Percentiles rank a stretch among this genome's conserved stretches.
Evolutionary conservation across 1,140 invertebrate species (phyloP).

Genomic region (Pseudomyrmex pallidus): DNA sequence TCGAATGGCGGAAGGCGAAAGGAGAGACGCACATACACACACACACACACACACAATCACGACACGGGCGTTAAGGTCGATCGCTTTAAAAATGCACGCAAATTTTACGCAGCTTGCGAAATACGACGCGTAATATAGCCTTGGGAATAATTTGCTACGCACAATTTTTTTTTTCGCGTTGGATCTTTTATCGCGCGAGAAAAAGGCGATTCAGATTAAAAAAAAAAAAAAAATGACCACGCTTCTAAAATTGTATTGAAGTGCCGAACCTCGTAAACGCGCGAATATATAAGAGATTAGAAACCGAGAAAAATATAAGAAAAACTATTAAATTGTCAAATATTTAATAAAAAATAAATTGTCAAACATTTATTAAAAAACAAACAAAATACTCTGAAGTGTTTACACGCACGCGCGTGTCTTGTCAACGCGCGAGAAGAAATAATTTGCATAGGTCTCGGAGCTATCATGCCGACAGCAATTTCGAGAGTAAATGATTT

Average conservation of each 20-base stretch:
- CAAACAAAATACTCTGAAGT: background rate
- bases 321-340: background rate
- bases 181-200: constrained; percentile 39
- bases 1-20: constrained; percentile 54
- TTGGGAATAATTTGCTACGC: constrained; percentile 46
- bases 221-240: constrained; percentile 2
- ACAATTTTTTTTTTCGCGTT: constrained; percentile 11
- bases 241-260: background rate
- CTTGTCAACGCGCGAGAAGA: background rate
- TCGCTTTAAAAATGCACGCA: constrained; percentile 42
- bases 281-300: no score
- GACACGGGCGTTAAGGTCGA: constrained; percentile 41
- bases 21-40: background rate
- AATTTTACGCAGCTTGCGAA: constrained; percentile 67
- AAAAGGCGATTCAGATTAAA: constrained; percentile 2
- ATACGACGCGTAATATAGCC: constrained; percentile 53
- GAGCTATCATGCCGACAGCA: background rate
- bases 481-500: constrained; percentile 28
- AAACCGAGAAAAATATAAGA: no score
- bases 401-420: no score
- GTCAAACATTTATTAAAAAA: no score
- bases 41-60: no score
- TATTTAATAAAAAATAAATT: no score
- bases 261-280: background rate
- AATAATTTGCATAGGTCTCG: background rate